phyloP scores from a whole-genome alignment of 2,113 vertebrate genomes.

The Eulacestoma nigropectus region DNA sequence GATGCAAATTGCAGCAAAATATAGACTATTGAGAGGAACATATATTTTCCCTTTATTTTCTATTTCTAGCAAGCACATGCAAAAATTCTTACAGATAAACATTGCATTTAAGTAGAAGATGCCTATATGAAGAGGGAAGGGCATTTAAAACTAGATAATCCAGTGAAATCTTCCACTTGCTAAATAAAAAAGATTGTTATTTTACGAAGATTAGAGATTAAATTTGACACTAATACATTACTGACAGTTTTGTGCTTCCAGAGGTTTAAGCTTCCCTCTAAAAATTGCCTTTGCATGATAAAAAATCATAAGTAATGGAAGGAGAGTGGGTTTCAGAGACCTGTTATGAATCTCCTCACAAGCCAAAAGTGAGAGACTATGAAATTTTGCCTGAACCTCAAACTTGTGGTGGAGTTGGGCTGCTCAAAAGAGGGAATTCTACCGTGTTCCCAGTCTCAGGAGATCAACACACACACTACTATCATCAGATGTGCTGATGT shows the following conservation, averaged over 20 bases:
- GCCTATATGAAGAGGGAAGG: neutral
- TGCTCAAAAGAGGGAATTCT: neutral
- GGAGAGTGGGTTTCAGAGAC: neutral
- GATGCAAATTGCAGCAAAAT: neutral
- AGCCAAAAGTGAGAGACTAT: neutral
- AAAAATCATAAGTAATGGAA: neutral
- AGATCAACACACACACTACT: neutral
- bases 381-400: neutral
- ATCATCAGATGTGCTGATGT: neutral
- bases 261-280: neutral
- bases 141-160: neutral
- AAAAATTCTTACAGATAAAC: neutral
- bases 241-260: neutral
- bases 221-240: neutral
- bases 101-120: neutral
- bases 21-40: neutral
- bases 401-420: neutral
- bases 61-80: neutral
- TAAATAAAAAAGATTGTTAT: neutral
- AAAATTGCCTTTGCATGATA: neutral
- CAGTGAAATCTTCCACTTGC: neutral
- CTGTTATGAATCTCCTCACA: neutral
- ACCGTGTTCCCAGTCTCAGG: neutral
- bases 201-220: neutral
- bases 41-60: neutral